These are phyloP conservation scores for Petrolisthes manimaculis DNA, from an alignment of 2,888 invertebrate species.

Conservation along the genomic window DNA sequence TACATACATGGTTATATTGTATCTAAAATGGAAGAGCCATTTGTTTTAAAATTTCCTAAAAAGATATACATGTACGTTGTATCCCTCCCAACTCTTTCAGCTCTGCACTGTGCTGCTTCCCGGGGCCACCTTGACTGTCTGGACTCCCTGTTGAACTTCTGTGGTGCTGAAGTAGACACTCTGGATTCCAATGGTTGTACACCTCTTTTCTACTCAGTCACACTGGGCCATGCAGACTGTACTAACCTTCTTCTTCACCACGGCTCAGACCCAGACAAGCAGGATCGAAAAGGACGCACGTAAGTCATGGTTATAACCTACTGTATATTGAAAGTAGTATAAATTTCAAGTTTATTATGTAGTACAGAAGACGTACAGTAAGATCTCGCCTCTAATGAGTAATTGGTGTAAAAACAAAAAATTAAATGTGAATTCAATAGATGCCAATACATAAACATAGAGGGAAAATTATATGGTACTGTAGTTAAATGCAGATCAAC, in stretches of 20 bases:
- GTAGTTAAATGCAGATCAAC: too few relatives aligned
- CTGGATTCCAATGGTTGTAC: conserved; percentile 95
- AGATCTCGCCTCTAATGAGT: too few relatives aligned
- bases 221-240: conserved; percentile 94
- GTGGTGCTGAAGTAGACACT: conserved; percentile 89
- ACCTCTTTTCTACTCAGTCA: conserved; percentile 95
- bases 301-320: conserved; percentile 68
- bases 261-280: conserved; percentile 91
- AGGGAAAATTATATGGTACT: too few relatives aligned
- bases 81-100: conserved; percentile 70
- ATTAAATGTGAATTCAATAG: too few relatives aligned
- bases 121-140: conserved; percentile 93
- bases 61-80: background rate
- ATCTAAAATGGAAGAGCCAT: too few relatives aligned
- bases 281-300: conserved; percentile 92
- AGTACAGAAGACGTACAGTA: too few relatives aligned
- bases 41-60: too few relatives aligned
- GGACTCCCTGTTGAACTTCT: conserved; percentile 87
- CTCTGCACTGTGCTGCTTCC: conserved; percentile 96
- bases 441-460: too few relatives aligned
- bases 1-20: background rate
- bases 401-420: too few relatives aligned
- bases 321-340: too few relatives aligned
- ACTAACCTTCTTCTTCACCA: conserved; percentile 88
- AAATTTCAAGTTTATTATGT: too few relatives aligned